Evolutionary conservation across 1,140 invertebrate genomes (phyloP).

Genomic region (Saccostrea cuccullata): DNA sequence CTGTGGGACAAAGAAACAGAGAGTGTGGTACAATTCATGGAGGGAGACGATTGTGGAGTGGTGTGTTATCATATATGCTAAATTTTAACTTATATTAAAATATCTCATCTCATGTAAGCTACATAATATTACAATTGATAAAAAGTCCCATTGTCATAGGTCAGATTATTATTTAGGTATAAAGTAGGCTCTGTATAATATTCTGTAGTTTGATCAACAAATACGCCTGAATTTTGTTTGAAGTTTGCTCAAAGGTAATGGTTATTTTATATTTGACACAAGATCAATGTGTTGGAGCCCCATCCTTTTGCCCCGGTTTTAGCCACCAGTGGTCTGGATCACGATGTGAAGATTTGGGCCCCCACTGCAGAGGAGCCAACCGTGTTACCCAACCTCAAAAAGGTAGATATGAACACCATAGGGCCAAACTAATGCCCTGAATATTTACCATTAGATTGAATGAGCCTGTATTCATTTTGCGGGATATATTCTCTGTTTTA

Average conservation of each 20-base stretch:
- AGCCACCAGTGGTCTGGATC: conserved; percentile 94
- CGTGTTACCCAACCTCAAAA: conserved; percentile 79
- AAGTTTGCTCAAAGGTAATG: no score
- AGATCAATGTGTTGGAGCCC: conserved; percentile 94
- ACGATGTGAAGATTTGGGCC: conserved; percentile 95
- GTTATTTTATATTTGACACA: neutral
- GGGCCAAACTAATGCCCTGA: neutral
- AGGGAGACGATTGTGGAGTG: conserved; percentile 91
- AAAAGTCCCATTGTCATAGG: neutral
- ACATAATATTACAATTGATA: neutral
- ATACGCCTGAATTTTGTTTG: no score
- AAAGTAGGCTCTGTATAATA: neutral
- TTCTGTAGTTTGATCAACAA: no score
- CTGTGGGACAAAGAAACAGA: conserved; percentile 95
- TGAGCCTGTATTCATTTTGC: neutral
- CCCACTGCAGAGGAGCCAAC: conserved; percentile 85
- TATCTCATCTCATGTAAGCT: neutral
- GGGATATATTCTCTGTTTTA: neutral
- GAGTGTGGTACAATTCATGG: conserved; percentile 91
- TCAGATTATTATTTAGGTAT: neutral
- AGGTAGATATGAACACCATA: conserved; percentile 73
- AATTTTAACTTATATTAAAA: no score
- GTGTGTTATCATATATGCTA: conserved; percentile 81
- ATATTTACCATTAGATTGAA: neutral
- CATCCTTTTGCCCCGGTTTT: conserved; percentile 92